Conservation (phyloP, 2,888 invertebrate species). For the Scotopteryx bipunctaria region DNA sequence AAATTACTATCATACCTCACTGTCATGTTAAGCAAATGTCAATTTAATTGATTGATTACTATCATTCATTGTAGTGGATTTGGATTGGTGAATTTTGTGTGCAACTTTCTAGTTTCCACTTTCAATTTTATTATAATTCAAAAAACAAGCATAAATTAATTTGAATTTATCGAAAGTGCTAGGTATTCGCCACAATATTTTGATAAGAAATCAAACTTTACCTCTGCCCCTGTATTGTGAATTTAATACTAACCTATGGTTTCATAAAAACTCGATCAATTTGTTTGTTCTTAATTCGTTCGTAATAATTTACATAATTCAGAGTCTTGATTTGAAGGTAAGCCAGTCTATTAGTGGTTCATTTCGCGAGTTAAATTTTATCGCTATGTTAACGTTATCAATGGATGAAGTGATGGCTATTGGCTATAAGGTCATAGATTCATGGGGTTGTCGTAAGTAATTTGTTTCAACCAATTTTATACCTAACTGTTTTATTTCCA, state of each 20-base stretch:
- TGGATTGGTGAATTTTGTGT: not conserved
- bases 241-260: slow-evolving; percentile 27
- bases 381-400: not conserved
- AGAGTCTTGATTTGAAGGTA: slow-evolving; percentile 42
- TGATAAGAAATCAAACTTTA: not conserved
- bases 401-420: too few species aligned
- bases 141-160: not conserved
- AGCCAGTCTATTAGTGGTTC: slow-evolving; percentile 20
- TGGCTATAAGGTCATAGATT: too few species aligned
- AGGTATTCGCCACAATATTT: not conserved
- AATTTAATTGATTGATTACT: too few species aligned
- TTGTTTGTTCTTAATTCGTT: slow-evolving; percentile 36
- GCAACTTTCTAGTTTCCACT: not conserved
- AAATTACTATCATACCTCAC: too few species aligned
- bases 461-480: too few species aligned
- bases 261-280: slow-evolving; percentile 29
- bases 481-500: too few species aligned
- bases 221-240: not conserved
- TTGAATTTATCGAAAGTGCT: not conserved
- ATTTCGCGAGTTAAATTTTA: slow-evolving; percentile 4
- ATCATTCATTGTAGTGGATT: too few species aligned
- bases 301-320: slow-evolving; percentile 61
- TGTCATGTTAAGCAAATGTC: too few species aligned
- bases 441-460: too few species aligned
- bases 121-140: not conserved